Base-by-base conservation (phyloP, 2,113 vertebrate genomes). In the Pithys albifrons region DNA sequence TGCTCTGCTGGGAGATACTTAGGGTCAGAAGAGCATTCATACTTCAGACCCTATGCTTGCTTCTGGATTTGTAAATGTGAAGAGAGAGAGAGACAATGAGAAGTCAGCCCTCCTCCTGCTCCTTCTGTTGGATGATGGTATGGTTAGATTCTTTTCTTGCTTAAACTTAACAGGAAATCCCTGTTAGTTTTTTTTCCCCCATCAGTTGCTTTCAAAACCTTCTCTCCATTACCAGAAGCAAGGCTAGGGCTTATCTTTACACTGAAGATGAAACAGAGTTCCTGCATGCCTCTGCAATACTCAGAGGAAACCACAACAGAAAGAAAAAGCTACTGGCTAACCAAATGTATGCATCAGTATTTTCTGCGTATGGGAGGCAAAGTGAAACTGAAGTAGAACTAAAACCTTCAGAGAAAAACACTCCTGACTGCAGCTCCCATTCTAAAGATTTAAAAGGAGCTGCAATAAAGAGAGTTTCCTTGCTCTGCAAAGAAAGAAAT, bases 291-390 rank as follows among this genome's bases (percentile, higher is more conserved):
- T 92, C 55, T 90, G 45, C 79, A 93, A 54, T 55, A 90, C 85
- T 48, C 57, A 80, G 17, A 94, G 95, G 93, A 97, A 96, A 95
- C 96, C 95, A 1, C 90, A 90, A 76, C 39, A 0, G 55, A 88
- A 96, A 71, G 45, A 78, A 67, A 88, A 93, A 78, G 85, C 85
- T 92, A 35, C 57, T 75, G 85, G 58, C 71, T 91, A 35, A 88
- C 73, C 41, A 29, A 70, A 23, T 48, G 5, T 35, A 28, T 10
- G 7, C 9, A 0, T 41, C 28, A 25, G 33, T 57, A 31, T 27
- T 72, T 51, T 82, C 58, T 12, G 27, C 10, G 3, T 24, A 2
- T 61, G 51, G 31, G 24, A 90, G 46, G 41, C 33, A 16, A 49
- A 83, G 59, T 62, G 66, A 82, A n/a, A 12, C 62, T 73, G 58